A percentile compares a stretch with the other conserved stretches of the same genome.
These are phyloP conservation scores for Heliconius hewitsoni DNA, from an alignment of 1,140 invertebrate genomes.

Conservation along the genomic window DNA sequence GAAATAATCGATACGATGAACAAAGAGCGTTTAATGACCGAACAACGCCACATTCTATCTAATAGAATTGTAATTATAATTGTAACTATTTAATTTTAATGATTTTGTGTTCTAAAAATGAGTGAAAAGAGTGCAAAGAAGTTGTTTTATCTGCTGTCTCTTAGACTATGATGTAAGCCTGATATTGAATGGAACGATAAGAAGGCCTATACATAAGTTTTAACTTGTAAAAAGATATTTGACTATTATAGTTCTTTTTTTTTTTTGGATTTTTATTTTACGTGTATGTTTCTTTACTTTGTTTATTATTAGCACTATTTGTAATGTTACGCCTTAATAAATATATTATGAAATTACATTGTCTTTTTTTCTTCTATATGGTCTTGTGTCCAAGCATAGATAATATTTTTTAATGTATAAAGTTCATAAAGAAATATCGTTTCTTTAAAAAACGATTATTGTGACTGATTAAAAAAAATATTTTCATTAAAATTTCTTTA, in stretches of 20 bases:
- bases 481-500: too few relatives aligned
- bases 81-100: too few relatives aligned
- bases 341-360: constrained; percentile 46
- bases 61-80: too few relatives aligned
- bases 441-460: too few relatives aligned
- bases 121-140: too few relatives aligned
- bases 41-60: too few relatives aligned
- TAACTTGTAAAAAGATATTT: constrained; percentile 48
- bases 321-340: constrained; percentile 48
- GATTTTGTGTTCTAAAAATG: too few relatives aligned
- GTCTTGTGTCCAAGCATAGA: constrained; percentile 18
- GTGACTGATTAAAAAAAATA: too few relatives aligned
- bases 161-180: constrained; percentile 19
- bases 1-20: too few relatives aligned
- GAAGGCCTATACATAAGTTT: constrained; percentile 39
- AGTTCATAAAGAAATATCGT: too few relatives aligned
- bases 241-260: constrained; percentile 28
- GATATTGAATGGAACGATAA: constrained; percentile 14
- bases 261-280: constrained; percentile 50
- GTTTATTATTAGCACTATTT: constrained; percentile 64
- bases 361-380: too few relatives aligned
- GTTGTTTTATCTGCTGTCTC: neutral
- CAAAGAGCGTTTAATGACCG: too few relatives aligned
- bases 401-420: neutral
- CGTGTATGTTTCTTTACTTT: constrained; percentile 63